Base-by-base conservation (phyloP, 2,797 vertebrate species). In the Syncerus caffer region DNA sequence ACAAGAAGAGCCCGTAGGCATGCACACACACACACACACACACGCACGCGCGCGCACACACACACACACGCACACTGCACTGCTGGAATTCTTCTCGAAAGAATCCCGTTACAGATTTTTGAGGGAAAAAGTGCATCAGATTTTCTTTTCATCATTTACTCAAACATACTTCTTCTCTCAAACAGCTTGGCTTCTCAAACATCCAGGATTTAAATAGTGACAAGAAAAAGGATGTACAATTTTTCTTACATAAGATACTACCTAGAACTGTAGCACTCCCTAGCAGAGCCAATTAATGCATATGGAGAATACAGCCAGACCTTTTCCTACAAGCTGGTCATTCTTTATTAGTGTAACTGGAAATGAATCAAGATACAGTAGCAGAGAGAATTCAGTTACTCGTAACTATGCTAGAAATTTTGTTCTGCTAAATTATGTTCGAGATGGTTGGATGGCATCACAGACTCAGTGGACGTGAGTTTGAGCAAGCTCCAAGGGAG, bases 311-410 rank as follows among this genome's bases (percentile, higher is more conserved):
- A 16, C 25, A 89, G 27, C 29, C 47, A 87, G 34, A 45, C 62
- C 45, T 95, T 83, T 86, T 38, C 31, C 15, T 76, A 53, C 14
- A 55, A 62, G 83, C 11, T 50, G 53, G 93, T 96, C 34, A 71
- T 89, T 93, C 64, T 93, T 96, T 93, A 94, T 93, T 96, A 91
- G 13, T 50, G 14, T 96, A 82, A 87, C 74, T 91, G 42, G 71
- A 94, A 91, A 45, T 62, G 45, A 93, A 93, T 71, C 38, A 67
- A 86, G 45, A 88, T 85, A 90, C 1, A 83, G 51, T 67, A 38
- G 50, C 21, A 74, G 55, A 71, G 16, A 93, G 25, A 94, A 79
- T 74, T 89, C 71, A 89, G 3, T 90, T 62, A 79, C 78, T 97
- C 8, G 38, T 58, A 86, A 64, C 55, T 83, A 38, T 71, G 51